These are phyloP conservation scores for Pipistrellus pygmaeus DNA, from an alignment of 2,797 vertebrate species.

Conservation along the genomic window DNA sequence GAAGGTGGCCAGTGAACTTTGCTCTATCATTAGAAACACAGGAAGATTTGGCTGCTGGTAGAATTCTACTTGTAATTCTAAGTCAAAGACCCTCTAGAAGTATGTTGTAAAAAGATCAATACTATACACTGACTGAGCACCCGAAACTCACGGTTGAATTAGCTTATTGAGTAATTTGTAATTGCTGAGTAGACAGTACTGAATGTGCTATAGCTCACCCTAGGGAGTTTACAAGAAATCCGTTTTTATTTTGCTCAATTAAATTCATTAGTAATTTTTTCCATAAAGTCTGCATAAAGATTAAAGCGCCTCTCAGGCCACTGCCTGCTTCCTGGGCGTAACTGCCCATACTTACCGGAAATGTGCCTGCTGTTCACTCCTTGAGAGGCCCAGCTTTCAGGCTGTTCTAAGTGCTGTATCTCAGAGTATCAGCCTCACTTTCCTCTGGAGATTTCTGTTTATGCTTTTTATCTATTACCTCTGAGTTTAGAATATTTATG, in stretches of 20 bases:
- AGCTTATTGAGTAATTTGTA: not conserved
- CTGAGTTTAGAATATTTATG: not conserved
- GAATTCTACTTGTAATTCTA: not conserved
- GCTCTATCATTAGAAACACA: not conserved
- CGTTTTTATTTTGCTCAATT: conserved; percentile 25
- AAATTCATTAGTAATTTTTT: not conserved
- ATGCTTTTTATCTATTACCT: not conserved
- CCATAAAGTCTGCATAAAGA: not conserved
- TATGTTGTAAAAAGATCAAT: not conserved
- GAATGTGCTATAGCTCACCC: not conserved
- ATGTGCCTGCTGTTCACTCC: not conserved
- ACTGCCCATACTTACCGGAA: not conserved
- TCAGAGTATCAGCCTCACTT: not conserved
- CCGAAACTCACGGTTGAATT: not conserved
- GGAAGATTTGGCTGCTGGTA: not conserved
- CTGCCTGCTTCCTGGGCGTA: not conserved
- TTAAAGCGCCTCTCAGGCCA: not conserved
- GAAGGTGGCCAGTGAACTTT: not conserved
- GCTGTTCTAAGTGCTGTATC: not conserved
- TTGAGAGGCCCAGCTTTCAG: not conserved
- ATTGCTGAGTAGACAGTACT: not conserved
- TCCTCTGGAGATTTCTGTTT: not conserved
- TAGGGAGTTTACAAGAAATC: not conserved
- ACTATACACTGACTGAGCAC: not conserved
- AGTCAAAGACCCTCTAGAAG: not conserved